Evolutionary conservation across 2,888 invertebrate genomes (phyloP), one percentile per base, ranked within the genome.

Genomic region (Cistogaster globosa): DNA sequence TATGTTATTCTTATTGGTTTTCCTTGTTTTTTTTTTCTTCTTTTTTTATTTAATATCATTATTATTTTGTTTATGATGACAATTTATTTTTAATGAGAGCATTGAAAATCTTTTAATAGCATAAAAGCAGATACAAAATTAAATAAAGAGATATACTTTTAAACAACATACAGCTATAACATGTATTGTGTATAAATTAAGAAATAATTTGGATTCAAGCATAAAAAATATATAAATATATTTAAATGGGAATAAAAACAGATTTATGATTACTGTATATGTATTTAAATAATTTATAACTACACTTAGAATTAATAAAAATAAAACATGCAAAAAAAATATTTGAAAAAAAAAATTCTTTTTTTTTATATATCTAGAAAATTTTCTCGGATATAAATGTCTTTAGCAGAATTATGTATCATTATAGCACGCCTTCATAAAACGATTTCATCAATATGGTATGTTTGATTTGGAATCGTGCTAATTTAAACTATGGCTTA

Each of bases 221-320:
- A 75, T 68, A 62, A 51, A 16, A 63, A 77, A 77, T 57, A 55
- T 14, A 74, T 51, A 65, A 32, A 58, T 42, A 42, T 42, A 77
- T 53, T 8, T 26, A 72, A 82, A 77, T 77, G 76, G 81, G 82
- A 84, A 82, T 60, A 6, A 75, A 84, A 75, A 60, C 63, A 18
- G 8, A 72, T 58, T 51, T 71, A 78, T 78, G 45, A 77, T 78
- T 69, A 78, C 75, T 85, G 75, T 85, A 82, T 48, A 82, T 85
- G 85, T 85, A 83, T 85, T 85, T 78, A 85, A 85, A 82, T 82
- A 85, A 82, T 82, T 85, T 86, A 83, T 86, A 86, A 86, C 72
- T 79, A 80, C 53, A 80, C 80, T 85, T 83, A 83, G 83, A 83
- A 80, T 80, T 76, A 60, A 80, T 80, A 83, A 71, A 76, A 79